Percentiles rank a stretch among this genome's conserved stretches.
These are phyloP conservation scores for Leptopilina syphax DNA, from an alignment of 2,888 invertebrate species.

Conservation along the genomic window DNA sequence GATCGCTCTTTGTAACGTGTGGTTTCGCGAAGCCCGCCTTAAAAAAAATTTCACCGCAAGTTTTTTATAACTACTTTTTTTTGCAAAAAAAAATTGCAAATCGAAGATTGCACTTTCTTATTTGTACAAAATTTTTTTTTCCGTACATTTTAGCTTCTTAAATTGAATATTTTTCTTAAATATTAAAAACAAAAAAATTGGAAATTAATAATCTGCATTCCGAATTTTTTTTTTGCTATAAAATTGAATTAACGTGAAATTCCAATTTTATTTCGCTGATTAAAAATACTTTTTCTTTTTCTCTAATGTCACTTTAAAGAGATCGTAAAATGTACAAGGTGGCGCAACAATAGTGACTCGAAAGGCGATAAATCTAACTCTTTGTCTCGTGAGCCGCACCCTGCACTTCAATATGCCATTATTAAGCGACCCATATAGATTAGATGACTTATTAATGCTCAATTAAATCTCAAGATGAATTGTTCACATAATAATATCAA, in stretches of 20 bases:
- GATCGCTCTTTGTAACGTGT: constrained; percentile 60
- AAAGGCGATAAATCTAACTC: constrained; percentile 63
- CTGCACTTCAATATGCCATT: constrained; percentile 62
- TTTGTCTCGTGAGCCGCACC: constrained; percentile 67
- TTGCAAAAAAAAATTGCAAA: constrained; percentile 34
- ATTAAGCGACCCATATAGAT: constrained; percentile 69
- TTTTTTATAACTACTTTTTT: constrained; percentile 24
- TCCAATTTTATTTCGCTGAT: not conserved
- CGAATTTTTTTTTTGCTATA: not conserved
- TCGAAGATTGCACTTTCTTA: constrained; percentile 36
- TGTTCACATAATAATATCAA: not conserved
- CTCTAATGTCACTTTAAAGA: constrained; percentile 49
- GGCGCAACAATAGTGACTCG: constrained; percentile 55
- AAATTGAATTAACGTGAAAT: not conserved
- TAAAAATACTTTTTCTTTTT: not conserved
- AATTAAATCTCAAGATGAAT: constrained; percentile 60
- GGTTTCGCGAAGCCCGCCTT: constrained; percentile 34
- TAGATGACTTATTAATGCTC: constrained; percentile 66
- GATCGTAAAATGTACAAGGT: constrained; percentile 50
- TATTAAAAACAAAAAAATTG: not conserved
- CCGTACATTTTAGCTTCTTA: not conserved
- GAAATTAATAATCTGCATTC: not conserved
- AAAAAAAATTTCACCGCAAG: constrained; percentile 13
- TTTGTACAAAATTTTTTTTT: constrained; percentile 9
- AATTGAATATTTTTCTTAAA: not conserved